phyloP scores from a whole-genome alignment of 2,113 vertebrate species.

The Thermophis baileyi region DNA sequence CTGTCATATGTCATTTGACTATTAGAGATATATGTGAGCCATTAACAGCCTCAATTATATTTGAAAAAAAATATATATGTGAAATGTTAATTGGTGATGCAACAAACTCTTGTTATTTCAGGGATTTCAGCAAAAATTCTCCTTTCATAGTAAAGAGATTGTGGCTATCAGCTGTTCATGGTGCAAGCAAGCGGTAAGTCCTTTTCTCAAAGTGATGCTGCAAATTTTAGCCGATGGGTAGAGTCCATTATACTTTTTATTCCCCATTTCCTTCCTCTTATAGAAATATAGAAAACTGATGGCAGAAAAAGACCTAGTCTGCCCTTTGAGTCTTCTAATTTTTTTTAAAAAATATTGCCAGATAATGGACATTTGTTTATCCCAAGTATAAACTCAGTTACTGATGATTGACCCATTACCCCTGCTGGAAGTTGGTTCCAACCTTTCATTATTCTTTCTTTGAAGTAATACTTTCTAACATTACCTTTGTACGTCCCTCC shows the following conservation, averaged over 20 bases:
- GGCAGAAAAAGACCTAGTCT: neutral
- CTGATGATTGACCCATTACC: too few relatives aligned
- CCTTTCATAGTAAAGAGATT: conserved; percentile 98
- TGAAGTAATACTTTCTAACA: neutral
- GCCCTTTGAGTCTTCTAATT: neutral
- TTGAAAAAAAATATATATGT: neutral
- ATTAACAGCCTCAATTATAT: neutral
- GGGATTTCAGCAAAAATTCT: conserved; percentile 98
- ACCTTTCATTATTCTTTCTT: neutral
- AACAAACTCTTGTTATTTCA: conserved; percentile 54
- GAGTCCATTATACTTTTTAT: neutral
- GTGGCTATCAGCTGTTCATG: conserved; percentile 98
- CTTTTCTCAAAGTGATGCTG: neutral
- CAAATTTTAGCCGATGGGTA: neutral
- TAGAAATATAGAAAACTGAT: neutral
- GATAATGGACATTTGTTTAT: neutral
- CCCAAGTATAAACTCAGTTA: neutral
- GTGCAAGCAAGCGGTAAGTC: conserved; percentile 97
- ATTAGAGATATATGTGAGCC: neutral
- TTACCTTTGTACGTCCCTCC: neutral
- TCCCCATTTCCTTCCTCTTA: neutral
- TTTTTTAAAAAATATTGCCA: neutral
- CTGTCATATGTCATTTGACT: neutral
- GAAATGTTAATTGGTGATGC: neutral
- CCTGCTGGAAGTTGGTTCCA: neutral